phyloP scores from a whole-genome alignment of 2,888 invertebrate genomes.

The Standfussiana lucernea region DNA sequence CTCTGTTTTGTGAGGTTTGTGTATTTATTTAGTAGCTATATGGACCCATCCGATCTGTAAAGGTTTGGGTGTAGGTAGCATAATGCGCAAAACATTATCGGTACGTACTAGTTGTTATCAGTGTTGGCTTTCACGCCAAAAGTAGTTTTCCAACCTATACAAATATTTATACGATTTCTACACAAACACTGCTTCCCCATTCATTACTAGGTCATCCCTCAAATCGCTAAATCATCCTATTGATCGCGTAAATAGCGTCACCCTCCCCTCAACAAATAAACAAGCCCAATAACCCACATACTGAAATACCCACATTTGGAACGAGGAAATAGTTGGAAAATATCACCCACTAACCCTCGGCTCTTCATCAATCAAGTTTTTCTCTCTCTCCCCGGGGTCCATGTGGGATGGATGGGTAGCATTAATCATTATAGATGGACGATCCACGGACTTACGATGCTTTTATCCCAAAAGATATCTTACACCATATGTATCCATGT shows the following conservation, averaged over 20 bases:
- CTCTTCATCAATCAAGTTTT: constrained; percentile 88
- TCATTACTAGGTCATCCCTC: constrained; percentile 27
- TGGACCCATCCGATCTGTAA: neutral
- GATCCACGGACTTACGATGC: constrained; percentile 74
- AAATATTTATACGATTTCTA: neutral
- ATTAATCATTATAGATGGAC: constrained; percentile 88
- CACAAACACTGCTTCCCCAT: neutral
- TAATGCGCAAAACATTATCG: neutral
- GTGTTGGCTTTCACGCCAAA: neutral
- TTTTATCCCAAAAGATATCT: constrained; percentile 77
- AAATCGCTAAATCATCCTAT: constrained; percentile 48
- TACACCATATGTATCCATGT: constrained; percentile 70
- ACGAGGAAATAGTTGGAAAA: constrained; percentile 77
- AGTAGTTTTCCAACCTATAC: neutral
- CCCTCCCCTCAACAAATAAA: constrained; percentile 52
- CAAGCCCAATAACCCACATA: constrained; percentile 68
- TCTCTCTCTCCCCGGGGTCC: constrained; percentile 74
- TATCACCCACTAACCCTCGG: constrained; percentile 75
- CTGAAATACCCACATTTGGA: constrained; percentile 68
- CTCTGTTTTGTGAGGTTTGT: constrained; percentile 1
- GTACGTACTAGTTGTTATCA: neutral
- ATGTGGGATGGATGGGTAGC: constrained; percentile 82
- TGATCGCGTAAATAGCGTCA: constrained; percentile 45
- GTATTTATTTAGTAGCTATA: constrained; percentile 6
- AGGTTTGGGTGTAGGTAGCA: neutral